Evolutionary conservation across 37 sponge, comb jelly and placozoan species (phyloP), one percentile per base, ranked within the genome.

Genomic region (Geodia barretti): DNA sequence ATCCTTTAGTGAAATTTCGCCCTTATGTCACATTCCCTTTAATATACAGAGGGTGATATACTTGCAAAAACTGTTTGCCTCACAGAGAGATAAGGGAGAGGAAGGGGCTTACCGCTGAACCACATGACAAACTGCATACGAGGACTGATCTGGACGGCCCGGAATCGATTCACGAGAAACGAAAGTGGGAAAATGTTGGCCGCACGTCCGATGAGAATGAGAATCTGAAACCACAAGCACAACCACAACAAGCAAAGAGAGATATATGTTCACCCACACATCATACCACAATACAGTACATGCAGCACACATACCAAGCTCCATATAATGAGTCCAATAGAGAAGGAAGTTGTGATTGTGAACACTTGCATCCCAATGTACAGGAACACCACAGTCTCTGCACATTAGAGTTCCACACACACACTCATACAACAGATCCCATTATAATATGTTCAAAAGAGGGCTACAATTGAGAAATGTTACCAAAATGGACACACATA

Each of bases 331-430:
- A 97, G 66, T 20, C 84, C 78, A 2, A 91, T 41, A 7, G 78
- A 74, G 83, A 97, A 94, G 47, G 77, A 84, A 4, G 94, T 93
- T 21, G 83, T 69, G 63, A 90, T 87, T 62, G 95, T 85, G 78
- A 97, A 97, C 17, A 97, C 73, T 5, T 94, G 92, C 82, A 97
- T 74, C 0, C 97, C 97, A 4, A 97, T 90, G 72, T 97, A 97
- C 28, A 92, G 92, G 65, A 97, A 97, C 66, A 97, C 97, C 62
- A 92, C 94, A 32, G 95, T 92, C 75, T 97, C 97, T 88, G 90
- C 42, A 73, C 68, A 3, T n/a, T n/a, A n/a, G n/a, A n/a, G n/a
- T n/a, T n/a, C n/a, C n/a, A n/a, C n/a, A n/a, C n/a, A n/a, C n/a
- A n/a, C n/a, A n/a, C n/a, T n/a, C n/a, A n/a, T n/a, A n/a, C n/a